Evolutionary conservation across 1,140 invertebrate genomes (phyloP).

Genomic region (Coboldia fuscipes): DNA sequence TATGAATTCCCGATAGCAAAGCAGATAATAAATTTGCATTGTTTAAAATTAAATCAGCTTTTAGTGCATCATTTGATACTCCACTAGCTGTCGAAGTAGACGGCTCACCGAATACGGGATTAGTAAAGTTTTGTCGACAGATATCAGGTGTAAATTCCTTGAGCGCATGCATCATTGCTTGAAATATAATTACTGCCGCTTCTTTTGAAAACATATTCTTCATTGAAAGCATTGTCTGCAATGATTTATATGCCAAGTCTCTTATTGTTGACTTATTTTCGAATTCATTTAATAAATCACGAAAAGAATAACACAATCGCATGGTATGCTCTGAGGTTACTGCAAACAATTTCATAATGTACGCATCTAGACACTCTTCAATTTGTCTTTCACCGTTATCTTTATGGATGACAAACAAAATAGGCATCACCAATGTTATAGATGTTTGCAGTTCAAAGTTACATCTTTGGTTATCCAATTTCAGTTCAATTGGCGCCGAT

Average conservation of each 20-base stretch:
- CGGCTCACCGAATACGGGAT: slow-evolving; percentile 6
- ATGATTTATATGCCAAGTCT: slow-evolving; percentile 35
- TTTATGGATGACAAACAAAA: slow-evolving; percentile 25
- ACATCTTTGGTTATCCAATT: slow-evolving; percentile 17
- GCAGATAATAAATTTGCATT: slow-evolving; percentile 29
- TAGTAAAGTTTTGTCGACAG: too few relatives aligned
- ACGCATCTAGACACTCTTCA: slow-evolving; percentile 31
- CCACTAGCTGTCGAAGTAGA: slow-evolving; percentile 10
- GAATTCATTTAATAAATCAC: slow-evolving; percentile 14
- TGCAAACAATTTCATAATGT: slow-evolving; percentile 35
- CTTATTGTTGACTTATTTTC: slow-evolving; percentile 24
- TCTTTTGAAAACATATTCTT: slow-evolving; percentile 31
- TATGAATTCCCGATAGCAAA: slow-evolving; percentile 34
- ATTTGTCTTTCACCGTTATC: slow-evolving; percentile 14
- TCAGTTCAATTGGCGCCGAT: slow-evolving; percentile 13
- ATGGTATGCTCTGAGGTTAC: slow-evolving; percentile 35
- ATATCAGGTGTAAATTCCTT: slow-evolving; percentile 29
- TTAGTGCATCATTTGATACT: slow-evolving; percentile 19
- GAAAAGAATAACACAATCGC: slow-evolving; percentile 31
- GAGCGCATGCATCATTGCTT: slow-evolving; percentile 39
- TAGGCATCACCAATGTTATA: slow-evolving; percentile 34
- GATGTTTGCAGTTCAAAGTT: slow-evolving; percentile 29
- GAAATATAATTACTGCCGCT: slow-evolving; percentile 44
- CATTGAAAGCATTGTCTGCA: slow-evolving; percentile 30
- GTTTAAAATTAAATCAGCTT: slow-evolving; percentile 17